A percentile compares a stretch with the other conserved stretches of the same genome.
phyloP scores from a whole-genome alignment of 2,888 invertebrate species.

The Mongoloraphidia duomilia region DNA sequence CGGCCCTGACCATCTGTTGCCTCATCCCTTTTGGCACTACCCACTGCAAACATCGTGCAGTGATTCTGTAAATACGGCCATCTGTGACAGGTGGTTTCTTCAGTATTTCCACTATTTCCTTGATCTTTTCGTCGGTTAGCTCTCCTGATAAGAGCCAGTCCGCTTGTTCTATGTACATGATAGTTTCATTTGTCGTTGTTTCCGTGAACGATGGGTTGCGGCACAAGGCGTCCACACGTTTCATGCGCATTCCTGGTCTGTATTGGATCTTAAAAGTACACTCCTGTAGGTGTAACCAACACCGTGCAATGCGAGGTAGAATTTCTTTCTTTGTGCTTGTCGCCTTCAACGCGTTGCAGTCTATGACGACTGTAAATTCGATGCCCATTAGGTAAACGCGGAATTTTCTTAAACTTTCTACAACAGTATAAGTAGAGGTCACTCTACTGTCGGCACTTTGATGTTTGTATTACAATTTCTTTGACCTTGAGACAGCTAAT shows the following conservation, averaged over 20 bases:
- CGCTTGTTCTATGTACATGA: conserved; percentile 3
- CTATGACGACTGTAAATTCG: conserved; percentile 18
- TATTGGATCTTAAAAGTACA: too few species aligned
- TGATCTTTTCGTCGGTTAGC: conserved; percentile 6
- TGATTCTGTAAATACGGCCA: too few species aligned
- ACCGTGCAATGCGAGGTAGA: conserved; percentile 12
- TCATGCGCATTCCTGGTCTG: conserved; percentile 14
- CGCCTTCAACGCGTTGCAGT: conserved; percentile 12
- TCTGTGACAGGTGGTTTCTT: conserved; percentile 1
- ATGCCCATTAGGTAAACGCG: too few species aligned
- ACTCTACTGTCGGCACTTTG: too few species aligned
- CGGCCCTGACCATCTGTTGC: conserved; percentile 19
- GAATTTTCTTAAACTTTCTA: too few species aligned
- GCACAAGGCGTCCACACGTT: conserved; percentile 21
- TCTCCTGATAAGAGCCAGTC: conserved; percentile 6
- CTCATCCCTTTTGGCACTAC: conserved; percentile 20
- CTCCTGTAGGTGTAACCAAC: too few species aligned
- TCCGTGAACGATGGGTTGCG: conserved; percentile 13
- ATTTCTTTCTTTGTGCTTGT: conserved; percentile 11
- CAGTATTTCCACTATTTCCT: conserved; percentile 2
- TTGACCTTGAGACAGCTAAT: too few species aligned
- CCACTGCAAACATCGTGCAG: conserved; percentile 15
- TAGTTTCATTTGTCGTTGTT: too few species aligned
- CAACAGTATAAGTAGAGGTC: too few species aligned
- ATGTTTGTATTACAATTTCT: too few species aligned